Evolutionary conservation across 92 coral and sea anemone genomes (phyloP).

Genomic region (Bergia puertoricense): DNA sequence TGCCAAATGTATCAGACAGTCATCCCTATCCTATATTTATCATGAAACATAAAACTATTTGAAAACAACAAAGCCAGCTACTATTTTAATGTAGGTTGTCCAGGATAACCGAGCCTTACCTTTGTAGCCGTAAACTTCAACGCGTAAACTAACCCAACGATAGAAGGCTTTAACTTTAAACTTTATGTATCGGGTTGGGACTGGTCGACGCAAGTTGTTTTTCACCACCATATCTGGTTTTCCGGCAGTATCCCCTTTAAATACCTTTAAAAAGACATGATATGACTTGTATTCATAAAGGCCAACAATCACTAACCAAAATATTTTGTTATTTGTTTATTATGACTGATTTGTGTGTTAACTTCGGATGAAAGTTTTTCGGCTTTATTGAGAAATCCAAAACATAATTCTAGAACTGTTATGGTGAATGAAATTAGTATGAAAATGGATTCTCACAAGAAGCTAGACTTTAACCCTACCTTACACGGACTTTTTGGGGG

Average conservation of each 20-base stretch:
- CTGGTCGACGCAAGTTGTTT: slow-evolving; percentile 6
- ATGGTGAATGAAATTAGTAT: too few species aligned
- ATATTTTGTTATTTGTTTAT: background rate
- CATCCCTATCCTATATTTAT: too few species aligned
- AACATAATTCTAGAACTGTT: too few species aligned
- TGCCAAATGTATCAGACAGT: too few species aligned
- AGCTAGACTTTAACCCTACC: too few species aligned
- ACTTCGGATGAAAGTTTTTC: background rate
- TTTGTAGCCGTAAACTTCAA: slow-evolving; percentile 38
- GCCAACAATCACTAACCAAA: background rate
- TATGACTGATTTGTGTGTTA: background rate
- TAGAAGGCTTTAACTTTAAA: background rate
- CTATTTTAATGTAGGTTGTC: too few species aligned
- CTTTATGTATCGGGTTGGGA: slow-evolving; percentile 8
- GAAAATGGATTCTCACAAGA: too few species aligned
- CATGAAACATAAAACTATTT: too few species aligned
- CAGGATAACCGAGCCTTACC: background rate
- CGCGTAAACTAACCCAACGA: background rate
- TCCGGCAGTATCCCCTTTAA: background rate
- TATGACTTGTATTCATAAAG: background rate
- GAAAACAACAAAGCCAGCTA: too few species aligned
- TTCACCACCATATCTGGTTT: background rate
- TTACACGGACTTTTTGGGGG: too few species aligned
- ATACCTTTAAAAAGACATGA: background rate
- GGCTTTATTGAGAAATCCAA: too few species aligned